phyloP scores from a whole-genome alignment of 2,797 vertebrate genomes.

The Tokudaia tokunoshimensis region DNA sequence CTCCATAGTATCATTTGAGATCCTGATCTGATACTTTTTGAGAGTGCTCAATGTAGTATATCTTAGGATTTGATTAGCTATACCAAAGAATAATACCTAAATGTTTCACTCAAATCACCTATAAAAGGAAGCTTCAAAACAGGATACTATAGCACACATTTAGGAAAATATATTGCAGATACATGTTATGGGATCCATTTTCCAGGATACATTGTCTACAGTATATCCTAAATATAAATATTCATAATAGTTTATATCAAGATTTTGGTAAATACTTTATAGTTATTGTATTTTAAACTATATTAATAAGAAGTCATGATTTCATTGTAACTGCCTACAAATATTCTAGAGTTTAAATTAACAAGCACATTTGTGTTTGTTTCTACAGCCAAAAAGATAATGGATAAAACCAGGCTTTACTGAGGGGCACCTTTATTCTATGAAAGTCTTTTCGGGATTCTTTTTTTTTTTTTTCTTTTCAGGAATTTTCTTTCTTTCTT shows the following conservation, averaged over 20 bases:
- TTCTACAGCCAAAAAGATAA: neutral
- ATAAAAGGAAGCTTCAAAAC: conserved; percentile 30
- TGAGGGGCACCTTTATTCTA: neutral
- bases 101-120: conserved; percentile 54
- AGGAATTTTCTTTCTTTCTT: too few relatives aligned
- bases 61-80: conserved; percentile 34
- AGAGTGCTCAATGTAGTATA: neutral
- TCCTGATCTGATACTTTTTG: neutral
- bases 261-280: neutral
- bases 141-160: conserved; percentile 12
- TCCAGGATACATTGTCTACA: neutral
- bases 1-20: conserved; percentile 15
- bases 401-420: neutral
- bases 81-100: conserved; percentile 4
- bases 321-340: neutral
- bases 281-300: conserved; percentile 49
- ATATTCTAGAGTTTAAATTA: conserved; percentile 52
- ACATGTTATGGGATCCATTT: neutral
- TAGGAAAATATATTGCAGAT: conserved; percentile 1
- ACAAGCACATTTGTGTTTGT: conserved; percentile 38
- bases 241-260: conserved; percentile 50
- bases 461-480: too few relatives aligned
- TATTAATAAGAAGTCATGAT: neutral
- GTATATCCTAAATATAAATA: conserved; percentile 58
- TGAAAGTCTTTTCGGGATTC: neutral